These are phyloP conservation scores for Clarias pachynema DNA, from an alignment of 2,797 vertebrate genomes.

Conservation along the genomic window DNA sequence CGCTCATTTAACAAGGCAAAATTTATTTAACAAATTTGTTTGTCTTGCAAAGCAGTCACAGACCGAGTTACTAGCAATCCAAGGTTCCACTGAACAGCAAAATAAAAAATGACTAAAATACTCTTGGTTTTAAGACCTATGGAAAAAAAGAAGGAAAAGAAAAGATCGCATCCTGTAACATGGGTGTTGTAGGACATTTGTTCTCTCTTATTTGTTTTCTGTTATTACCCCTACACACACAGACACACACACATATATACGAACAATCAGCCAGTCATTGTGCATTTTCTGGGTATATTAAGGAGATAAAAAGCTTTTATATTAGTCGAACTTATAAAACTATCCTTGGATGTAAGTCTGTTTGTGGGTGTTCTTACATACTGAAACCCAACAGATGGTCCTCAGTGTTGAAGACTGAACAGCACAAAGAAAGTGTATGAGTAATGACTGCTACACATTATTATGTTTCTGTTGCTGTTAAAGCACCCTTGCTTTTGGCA, in stretches of 20 bases:
- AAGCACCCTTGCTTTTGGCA: constrained; percentile 9
- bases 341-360: constrained; percentile 14
- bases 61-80: no score
- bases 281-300: constrained; percentile 3
- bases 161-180: no score
- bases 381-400: constrained; percentile 28
- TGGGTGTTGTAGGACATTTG: not conserved
- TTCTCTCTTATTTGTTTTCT: not conserved
- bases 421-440: constrained; percentile 24
- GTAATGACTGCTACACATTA: constrained; percentile 16
- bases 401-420: constrained; percentile 17
- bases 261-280: not conserved
- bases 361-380: constrained; percentile 24
- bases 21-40: no score
- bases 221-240: not conserved
- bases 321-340: constrained; percentile 2
- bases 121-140: no score
- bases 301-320: constrained; percentile 29
- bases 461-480: constrained; percentile 15
- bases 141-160: no score
- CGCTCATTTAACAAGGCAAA: no score
- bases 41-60: no score
- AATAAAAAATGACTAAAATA: no score
- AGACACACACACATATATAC: not conserved
- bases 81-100: no score